Percentiles rank a stretch among this genome's conserved stretches.
Evolutionary conservation across 1,140 invertebrate genomes (phyloP).

Genomic region (Aphelenchoides fujianensis): DNA sequence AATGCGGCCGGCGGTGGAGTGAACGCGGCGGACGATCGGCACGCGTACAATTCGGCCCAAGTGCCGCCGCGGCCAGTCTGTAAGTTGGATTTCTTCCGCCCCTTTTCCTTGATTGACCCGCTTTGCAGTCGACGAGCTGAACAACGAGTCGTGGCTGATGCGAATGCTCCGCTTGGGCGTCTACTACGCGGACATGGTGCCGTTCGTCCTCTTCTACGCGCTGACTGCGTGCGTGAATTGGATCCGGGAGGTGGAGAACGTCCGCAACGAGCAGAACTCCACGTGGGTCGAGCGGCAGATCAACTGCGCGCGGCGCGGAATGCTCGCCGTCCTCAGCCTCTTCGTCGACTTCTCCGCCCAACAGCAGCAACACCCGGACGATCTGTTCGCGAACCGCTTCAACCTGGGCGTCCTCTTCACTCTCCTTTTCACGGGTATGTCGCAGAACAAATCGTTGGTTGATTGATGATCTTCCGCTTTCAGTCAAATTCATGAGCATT

Average conservation of each 20-base stretch:
- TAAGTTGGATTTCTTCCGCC: conserved; percentile 7
- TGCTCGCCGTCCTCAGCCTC: conserved; percentile 17
- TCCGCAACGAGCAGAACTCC: background rate
- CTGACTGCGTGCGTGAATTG: conserved; percentile 11
- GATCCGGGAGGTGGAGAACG: conserved; percentile 21
- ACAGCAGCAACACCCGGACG: conserved; percentile 25
- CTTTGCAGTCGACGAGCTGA: conserved; percentile 9
- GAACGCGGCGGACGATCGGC: conserved; percentile 17
- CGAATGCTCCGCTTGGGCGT: conserved; percentile 25
- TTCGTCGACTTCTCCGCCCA: conserved; percentile 28
- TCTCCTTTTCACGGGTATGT: conserved; percentile 33
- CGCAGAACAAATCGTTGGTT: background rate
- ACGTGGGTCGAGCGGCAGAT: conserved; percentile 8
- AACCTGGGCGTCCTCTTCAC: conserved; percentile 26
- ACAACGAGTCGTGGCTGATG: background rate
- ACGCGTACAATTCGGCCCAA: background rate
- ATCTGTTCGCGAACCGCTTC: conserved; percentile 29
- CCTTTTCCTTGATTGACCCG: conserved; percentile 19
- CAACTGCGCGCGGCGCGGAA: conserved; percentile 24
- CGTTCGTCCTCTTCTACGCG: conserved; percentile 28
- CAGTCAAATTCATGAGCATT: background rate
- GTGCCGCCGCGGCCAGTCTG: conserved; percentile 16
- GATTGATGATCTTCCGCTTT: background rate
- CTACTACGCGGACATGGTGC: conserved; percentile 33
- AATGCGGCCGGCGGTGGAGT: background rate